A percentile compares a stretch with the other conserved stretches of the same genome.
Conservation (phyloP, 2,888 invertebrate genomes). For the Miltochrista miniata region DNA sequence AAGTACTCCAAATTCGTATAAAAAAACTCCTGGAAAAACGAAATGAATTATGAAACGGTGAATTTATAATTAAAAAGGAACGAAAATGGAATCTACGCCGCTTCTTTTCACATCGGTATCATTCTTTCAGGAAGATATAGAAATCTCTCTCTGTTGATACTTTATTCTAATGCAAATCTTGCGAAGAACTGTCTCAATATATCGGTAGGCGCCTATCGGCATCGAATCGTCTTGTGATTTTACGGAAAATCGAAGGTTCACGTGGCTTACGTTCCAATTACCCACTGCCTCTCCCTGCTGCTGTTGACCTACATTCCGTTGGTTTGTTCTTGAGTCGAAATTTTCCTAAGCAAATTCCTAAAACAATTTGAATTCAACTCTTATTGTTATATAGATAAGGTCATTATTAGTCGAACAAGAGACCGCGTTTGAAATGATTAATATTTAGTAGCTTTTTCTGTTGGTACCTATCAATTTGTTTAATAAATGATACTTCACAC, state of each 20-base stretch:
- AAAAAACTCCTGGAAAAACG: neutral
- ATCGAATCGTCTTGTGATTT: constrained; percentile 29
- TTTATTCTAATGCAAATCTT: neutral
- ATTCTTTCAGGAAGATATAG: neutral
- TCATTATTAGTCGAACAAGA: constrained; percentile 29
- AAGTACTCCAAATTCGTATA: constrained; percentile 1
- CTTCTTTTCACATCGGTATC: neutral
- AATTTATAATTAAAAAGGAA: neutral
- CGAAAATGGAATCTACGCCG: neutral
- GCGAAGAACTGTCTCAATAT: constrained; percentile 20
- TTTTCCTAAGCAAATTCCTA: constrained; percentile 39
- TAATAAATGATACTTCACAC: constrained; percentile 46
- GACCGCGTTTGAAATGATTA: constrained; percentile 36
- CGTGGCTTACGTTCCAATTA: constrained; percentile 53
- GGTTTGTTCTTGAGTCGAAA: constrained; percentile 36
- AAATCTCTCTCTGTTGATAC: neutral
- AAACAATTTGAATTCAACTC: constrained; percentile 41
- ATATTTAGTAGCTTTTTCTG: constrained; percentile 50
- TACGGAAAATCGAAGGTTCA: constrained; percentile 47
- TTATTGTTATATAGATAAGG: constrained; percentile 40
- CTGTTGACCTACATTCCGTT: constrained; percentile 56
- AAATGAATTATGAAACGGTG: constrained; percentile 2
- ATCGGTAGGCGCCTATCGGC: constrained; percentile 11
- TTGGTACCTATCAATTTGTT: constrained; percentile 52
- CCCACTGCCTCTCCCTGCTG: constrained; percentile 44